A percentile compares a stretch with the other conserved stretches of the same genome.
These are phyloP conservation scores for Erythrocercus mccallii DNA, from an alignment of 2,113 vertebrate genomes.

Conservation along the genomic window DNA sequence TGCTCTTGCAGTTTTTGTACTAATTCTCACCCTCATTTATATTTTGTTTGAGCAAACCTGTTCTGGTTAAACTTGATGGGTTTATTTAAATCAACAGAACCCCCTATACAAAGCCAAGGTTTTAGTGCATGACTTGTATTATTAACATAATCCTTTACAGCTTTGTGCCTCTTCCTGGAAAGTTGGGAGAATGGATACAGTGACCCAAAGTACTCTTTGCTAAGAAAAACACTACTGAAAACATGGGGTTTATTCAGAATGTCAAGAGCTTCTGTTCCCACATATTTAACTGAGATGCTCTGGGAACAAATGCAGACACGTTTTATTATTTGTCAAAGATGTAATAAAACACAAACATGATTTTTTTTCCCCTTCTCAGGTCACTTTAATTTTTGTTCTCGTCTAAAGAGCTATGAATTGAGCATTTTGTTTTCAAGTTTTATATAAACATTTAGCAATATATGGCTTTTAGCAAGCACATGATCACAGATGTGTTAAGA, in stretches of 20 bases:
- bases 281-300: neutral
- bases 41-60: neutral
- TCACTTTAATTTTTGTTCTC: neutral
- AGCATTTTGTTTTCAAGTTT: neutral
- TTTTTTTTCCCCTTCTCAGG: neutral
- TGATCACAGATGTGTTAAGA: neutral
- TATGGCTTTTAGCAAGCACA: neutral
- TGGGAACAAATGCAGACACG: neutral
- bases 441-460: neutral
- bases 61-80: neutral
- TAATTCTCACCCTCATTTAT: neutral
- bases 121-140: neutral
- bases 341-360: neutral
- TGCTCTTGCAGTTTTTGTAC: neutral
- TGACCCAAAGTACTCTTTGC: neutral
- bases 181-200: neutral
- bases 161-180: neutral
- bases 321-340: neutral
- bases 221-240: neutral
- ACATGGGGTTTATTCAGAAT: neutral
- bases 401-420: neutral
- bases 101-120: neutral
- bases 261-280: neutral
- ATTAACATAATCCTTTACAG: neutral
- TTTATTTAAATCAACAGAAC: neutral